Base-by-base conservation (phyloP, 2,888 invertebrate genomes). In the Phalangium opilio region DNA sequence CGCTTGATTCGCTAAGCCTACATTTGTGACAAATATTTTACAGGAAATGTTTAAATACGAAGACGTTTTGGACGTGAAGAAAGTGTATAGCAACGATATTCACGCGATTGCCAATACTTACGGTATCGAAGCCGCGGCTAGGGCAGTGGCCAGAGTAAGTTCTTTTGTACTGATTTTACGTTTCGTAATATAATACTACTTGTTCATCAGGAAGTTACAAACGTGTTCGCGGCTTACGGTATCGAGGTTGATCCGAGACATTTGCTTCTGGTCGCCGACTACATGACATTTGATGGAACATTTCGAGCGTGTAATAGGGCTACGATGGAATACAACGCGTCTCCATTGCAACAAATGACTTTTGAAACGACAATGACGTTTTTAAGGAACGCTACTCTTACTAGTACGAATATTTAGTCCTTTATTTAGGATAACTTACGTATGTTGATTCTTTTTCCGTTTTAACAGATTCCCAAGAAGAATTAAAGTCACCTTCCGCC, bases 261-360 rank as follows among this genome's bases (percentile, higher is more conserved):
- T 74, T 73, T 99, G 60, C 77, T 80, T 0, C 70, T 99, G 4
- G 77, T 96, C 45, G 86, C 96, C 0, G 96, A 98, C 69, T 96
- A 95, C 64, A 96, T 99, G 96, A 98, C 95, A 0, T 89, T 79
- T 59, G 83, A 84, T 60, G 98, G 98, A 0, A 70, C 73, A 1
- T 91, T 84, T 62, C 80, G 81, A 60, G 84, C 96, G 0, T 77
- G 96, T 67, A 96, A 84, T 64, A 74, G 98, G 19, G 78, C 76
- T 58, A 89, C 91, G 8, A 87, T 99, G 78, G 81, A 82, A 58
- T 76, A 78, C 43, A 83, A 81, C n/a, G 74, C 87, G 0, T 96
- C 96, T 1, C 90, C 95, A 0, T 67, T 98, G 15, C 98, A 96
- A 65, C 91, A 95, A 68, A 96, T 98, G 85, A 89, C 87, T 1